Conservation (phyloP, 2,113 vertebrate genomes). For the Plecturocebus donacophilus region DNA sequence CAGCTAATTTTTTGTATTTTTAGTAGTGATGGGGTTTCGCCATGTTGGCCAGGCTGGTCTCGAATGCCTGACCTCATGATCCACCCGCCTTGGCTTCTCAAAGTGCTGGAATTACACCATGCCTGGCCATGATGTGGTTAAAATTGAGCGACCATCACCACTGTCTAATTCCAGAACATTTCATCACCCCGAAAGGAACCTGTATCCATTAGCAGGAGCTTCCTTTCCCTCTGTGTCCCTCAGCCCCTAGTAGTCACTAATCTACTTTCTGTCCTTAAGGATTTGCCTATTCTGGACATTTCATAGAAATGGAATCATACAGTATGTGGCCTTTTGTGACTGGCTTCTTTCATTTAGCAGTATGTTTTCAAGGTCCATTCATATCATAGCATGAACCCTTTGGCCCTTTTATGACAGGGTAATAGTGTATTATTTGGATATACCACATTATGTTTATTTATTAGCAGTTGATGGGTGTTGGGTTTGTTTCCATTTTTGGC, state of each 20-base stretch:
- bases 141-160: neutral
- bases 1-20: too few species aligned
- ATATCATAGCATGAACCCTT: neutral
- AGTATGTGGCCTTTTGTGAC: neutral
- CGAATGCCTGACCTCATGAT: too few species aligned
- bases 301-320: neutral
- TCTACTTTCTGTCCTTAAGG: neutral
- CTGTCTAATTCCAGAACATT: neutral
- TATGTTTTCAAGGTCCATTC: constrained; percentile 19
- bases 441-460: neutral
- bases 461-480: neutral
- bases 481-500: neutral
- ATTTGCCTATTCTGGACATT: neutral
- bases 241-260: neutral
- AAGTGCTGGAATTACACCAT: too few species aligned
- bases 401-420: neutral
- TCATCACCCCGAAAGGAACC: neutral
- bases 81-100: too few species aligned
- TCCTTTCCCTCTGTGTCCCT: neutral
- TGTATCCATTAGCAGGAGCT: neutral
- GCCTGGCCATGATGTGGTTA: too few species aligned
- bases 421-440: neutral
- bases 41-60: too few species aligned
- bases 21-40: too few species aligned
- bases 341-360: neutral